Evolutionary conservation across 1,140 invertebrate species (phyloP), one percentile per base, ranked within the genome.

Genomic region (Drosophila kepulauana): DNA sequence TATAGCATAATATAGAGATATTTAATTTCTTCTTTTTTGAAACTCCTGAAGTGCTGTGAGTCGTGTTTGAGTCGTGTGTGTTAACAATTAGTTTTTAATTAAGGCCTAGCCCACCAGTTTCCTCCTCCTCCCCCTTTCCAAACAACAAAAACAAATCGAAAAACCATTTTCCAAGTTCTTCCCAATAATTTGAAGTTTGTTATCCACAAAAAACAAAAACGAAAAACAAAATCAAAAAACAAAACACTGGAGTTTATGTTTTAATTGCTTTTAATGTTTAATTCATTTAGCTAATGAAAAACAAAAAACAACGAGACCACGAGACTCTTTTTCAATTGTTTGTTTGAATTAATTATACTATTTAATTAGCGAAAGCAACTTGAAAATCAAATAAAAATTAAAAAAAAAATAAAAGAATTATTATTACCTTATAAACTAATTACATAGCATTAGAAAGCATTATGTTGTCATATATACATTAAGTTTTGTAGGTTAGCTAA

Each of bases 11-110:
- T 57, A 68, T 68, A n/a, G 13, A 30, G 13, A 56, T 56, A 35
- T 33, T 28, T 54, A 41, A 41, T 57, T 57, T 57, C 35, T 49
- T 70, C 79, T 82, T 81, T 25, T 71, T 72, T 65, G 75, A 79
- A 90, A 86, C 82, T 79, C 75, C 75, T 75, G 63, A 91, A 82
- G 84, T 86, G 89, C 89, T 91, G 89, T 91, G 89, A 91, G 89
- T 89, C 77, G 33, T 89, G 84, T 48, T 56, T 73, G 35, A 38
- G 35, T 54, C 56, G 25, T 58, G 52, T 67, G 35, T 48, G 25
- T 69, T 51, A 61, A 57, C 20, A 59, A 51, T 43, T 59, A 69
- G 43, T 75, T 69, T 72, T 45, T 78, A 78, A 73, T 78, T 76
- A 80, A 87, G 80, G 74, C 80, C 64, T 65, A 88, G 80, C 76